A percentile compares a stretch with the other conserved stretches of the same genome.
Conservation (phyloP, 2,888 invertebrate genomes). For the Cantharis lateralis region DNA sequence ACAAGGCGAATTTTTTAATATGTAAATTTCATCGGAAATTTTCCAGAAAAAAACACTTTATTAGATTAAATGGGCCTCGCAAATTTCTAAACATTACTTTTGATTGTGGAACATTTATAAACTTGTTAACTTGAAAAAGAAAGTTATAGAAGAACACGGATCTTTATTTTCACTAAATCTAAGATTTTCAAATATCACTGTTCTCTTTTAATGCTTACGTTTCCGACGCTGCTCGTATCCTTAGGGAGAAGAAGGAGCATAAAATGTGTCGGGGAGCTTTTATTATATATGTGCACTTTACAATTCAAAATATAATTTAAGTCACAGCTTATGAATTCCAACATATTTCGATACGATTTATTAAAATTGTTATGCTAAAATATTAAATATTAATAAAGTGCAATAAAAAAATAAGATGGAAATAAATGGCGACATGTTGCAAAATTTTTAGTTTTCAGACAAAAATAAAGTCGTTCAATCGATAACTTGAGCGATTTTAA, state of each 20-base stretch:
- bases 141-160: neutral
- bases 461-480: neutral
- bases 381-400: neutral
- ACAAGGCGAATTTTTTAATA: neutral
- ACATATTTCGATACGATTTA: neutral
- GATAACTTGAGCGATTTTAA: neutral
- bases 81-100: neutral
- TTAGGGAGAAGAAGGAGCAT: neutral
- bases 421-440: neutral
- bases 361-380: neutral
- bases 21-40: neutral
- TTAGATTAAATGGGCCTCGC: neutral
- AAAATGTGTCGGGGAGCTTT: neutral
- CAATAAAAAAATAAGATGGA: neutral
- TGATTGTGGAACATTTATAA: neutral
- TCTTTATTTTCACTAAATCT: neutral
- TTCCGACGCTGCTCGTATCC: neutral
- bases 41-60: neutral
- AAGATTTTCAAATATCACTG: neutral
- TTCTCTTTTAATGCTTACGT: neutral
- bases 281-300: neutral
- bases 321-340: neutral
- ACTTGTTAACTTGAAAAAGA: neutral
- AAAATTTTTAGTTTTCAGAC: neutral
- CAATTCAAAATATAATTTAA: neutral